These are phyloP conservation scores for Pedionomus torquatus DNA, from an alignment of 2,113 vertebrate species.

Conservation along the genomic window DNA sequence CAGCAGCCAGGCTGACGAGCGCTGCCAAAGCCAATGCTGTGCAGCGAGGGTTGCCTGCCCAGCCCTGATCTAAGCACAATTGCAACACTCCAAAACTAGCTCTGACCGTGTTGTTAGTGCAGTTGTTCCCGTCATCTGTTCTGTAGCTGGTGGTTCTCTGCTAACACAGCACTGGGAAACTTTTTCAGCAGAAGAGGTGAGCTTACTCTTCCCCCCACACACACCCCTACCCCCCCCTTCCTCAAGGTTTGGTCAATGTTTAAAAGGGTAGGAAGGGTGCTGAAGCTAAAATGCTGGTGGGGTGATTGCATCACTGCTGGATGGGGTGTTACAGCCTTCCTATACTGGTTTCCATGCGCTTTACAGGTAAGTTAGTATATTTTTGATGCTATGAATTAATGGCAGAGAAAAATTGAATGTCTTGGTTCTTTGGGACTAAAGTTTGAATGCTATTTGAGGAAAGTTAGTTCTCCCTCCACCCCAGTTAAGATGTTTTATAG, in stretches of 20 bases:
- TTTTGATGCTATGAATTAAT: not conserved
- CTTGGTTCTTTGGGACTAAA: not conserved
- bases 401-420: rapidly evolving
- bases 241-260: rapidly evolving
- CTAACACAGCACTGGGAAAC: not conserved
- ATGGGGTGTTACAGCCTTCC: not conserved
- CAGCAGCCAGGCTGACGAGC: not conserved
- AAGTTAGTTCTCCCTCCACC: rapidly evolving
- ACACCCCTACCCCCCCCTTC: no score
- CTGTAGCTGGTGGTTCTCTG: not conserved
- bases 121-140: not conserved
- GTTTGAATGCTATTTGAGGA: not conserved
- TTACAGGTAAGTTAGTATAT: no score
- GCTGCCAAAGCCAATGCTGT: not conserved
- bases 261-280: not conserved
- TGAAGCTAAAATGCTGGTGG: not conserved
- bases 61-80: not conserved
- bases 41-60: not conserved
- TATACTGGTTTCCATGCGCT: not conserved
- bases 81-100: not conserved
- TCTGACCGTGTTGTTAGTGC: not conserved
- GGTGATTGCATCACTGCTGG: not conserved
- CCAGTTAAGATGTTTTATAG: not conserved
- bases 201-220: not conserved
- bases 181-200: not conserved